A percentile compares a stretch with the other conserved stretches of the same genome.
Conservation (phyloP, 2,888 invertebrate genomes). For the Desoria tigrina region DNA sequence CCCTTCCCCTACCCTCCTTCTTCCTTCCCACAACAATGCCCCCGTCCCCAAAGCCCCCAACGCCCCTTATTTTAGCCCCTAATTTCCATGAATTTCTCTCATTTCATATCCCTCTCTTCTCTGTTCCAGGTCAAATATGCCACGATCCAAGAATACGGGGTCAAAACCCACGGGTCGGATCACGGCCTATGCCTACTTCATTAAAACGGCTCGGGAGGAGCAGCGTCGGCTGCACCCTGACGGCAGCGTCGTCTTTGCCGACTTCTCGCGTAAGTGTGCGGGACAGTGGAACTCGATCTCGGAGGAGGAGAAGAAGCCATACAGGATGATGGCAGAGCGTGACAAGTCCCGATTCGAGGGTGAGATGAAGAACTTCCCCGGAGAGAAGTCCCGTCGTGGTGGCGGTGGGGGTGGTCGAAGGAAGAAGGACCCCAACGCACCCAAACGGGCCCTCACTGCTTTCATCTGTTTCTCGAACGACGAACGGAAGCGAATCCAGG, state of each 20-base stretch:
- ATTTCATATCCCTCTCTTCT: no score
- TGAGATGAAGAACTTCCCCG: conserved; percentile 63
- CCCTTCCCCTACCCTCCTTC: no score
- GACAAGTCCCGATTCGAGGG: conserved; percentile 13
- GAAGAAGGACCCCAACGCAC: conserved; percentile 91
- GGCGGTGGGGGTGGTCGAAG: neutral
- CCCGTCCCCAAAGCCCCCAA: no score
- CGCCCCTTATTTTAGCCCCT: no score
- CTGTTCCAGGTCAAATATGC: no score
- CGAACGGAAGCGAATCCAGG: conserved; percentile 66
- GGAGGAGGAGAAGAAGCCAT: conserved; percentile 6
- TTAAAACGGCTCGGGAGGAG: conserved; percentile 98
- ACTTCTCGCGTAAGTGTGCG: conserved; percentile 27
- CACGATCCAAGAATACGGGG: conserved; percentile 55
- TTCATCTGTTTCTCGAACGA: conserved; percentile 99
- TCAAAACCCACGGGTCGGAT: neutral
- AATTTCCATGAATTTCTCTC: no score
- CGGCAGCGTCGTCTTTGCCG: conserved; percentile 76
- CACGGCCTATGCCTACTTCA: conserved; percentile 88
- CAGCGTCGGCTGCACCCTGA: conserved; percentile 99
- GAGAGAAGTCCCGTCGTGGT: conserved; percentile 63
- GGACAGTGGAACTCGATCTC: conserved; percentile 5
- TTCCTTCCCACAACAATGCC: no score
- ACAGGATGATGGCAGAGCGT: neutral
- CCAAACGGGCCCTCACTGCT: conserved; percentile 95